Evolutionary conservation across 2,797 vertebrate species (phyloP), one percentile per base, ranked within the genome.

Genomic region (Hydrophis major): DNA sequence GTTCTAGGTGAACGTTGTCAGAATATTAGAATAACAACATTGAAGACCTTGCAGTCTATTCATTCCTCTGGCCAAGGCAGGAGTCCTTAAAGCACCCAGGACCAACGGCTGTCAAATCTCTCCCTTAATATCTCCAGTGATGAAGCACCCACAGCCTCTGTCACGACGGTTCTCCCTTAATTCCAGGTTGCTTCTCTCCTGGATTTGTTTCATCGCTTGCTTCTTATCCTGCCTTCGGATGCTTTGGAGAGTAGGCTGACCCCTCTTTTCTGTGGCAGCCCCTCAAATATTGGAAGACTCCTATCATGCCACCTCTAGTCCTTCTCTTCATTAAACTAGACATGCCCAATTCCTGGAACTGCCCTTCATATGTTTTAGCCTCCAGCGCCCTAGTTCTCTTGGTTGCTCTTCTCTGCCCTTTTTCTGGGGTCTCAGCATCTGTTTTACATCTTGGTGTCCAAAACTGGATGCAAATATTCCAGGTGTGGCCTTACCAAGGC

Each of bases 131-230:
- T 5, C n/a, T 69, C 63, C 5, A 69, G 63, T 69, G 28, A 32
- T 16, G 63, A 5, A 14, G 63, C 12, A 32, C 28, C 28, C 63
- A 69, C 28, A 69, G 6, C 12, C 2, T 69, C 63, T 69, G 27
- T 2, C 11, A 13, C 4, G 61, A 63, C 5, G 28, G 12, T 63
- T n/a, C 22, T 28, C 28, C 61, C 61, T n/a, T n/a, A n/a, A 4
- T 66, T 66, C 27, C 12, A 66, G 28, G 61, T 66, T 13, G 61
- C 12, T 66, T n/a, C 61, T 66, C 61, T n/a, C 61, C 28, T n/a
- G 14, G 61, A n/a, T 5, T 0, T 2, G 4, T n/a, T n/a, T n/a
- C 61, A 66, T 5, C 8, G 1, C 0, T 66, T 66, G 61, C 1
- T 66, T n/a, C 28, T 66, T 66, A 1, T 66, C 61, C 12, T 66